Conservation (phyloP, 1,140 invertebrate genomes). For the Papilio xuthus region DNA sequence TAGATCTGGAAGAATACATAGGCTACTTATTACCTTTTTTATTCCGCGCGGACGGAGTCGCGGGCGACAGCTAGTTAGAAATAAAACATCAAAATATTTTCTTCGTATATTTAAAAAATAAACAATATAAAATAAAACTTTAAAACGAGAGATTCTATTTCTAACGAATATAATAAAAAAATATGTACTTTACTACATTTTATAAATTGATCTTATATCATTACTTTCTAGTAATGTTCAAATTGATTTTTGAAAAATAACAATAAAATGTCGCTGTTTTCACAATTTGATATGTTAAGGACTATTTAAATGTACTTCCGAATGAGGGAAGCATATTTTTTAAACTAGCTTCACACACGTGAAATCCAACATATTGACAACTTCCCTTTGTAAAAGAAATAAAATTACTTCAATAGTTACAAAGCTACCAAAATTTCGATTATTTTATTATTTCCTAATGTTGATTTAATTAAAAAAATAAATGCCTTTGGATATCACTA, state of each 20-base stretch:
- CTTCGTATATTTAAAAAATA: not conserved
- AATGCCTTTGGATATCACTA: conserved; percentile 30
- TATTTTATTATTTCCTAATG: too few species aligned
- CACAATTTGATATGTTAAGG: too few species aligned
- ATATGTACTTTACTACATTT: not conserved
- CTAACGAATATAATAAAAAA: not conserved
- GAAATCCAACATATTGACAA: too few species aligned
- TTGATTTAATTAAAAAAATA: not conserved
- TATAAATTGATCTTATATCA: too few species aligned
- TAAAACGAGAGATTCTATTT: not conserved
- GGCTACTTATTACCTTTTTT: too few species aligned
- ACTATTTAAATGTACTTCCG: too few species aligned
- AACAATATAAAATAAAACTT: not conserved
- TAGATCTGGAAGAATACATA: too few species aligned
- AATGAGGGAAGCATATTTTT: not conserved
- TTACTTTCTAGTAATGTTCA: not conserved
- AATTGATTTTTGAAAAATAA: not conserved
- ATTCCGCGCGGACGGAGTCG: too few species aligned
- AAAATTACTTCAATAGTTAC: not conserved
- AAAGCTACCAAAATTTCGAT: not conserved
- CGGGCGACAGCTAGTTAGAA: too few species aligned
- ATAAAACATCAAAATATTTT: not conserved
- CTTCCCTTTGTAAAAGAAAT: too few species aligned
- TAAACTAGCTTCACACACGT: not conserved
- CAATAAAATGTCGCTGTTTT: too few species aligned